phyloP scores from a whole-genome alignment of 2,113 vertebrate genomes.

The Australoheros scitulus region DNA sequence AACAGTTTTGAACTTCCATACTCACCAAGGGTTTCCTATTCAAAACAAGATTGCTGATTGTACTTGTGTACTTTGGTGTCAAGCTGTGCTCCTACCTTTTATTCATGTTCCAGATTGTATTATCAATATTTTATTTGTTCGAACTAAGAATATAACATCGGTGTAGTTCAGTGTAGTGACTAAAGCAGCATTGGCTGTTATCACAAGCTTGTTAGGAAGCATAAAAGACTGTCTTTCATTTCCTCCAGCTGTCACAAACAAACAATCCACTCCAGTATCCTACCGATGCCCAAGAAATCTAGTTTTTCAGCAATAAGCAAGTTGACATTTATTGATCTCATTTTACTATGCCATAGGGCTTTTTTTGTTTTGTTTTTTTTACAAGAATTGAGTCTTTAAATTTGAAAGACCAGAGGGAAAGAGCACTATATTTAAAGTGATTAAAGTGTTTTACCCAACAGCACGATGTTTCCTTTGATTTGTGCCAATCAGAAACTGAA shows the following conservation, averaged over 20 bases:
- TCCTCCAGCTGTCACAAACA: slow-evolving; percentile 2
- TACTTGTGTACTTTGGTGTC: slow-evolving; percentile 21
- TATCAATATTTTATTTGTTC: slow-evolving; percentile 58
- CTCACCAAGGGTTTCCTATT: slow-evolving; percentile 2
- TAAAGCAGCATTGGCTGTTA: slow-evolving; percentile 29
- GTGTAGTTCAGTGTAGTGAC: slow-evolving; percentile 8
- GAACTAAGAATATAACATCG: slow-evolving; percentile 40
- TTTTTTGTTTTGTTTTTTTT: neutral
- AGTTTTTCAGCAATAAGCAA: neutral
- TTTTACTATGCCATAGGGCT: neutral
- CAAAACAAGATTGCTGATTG: slow-evolving; percentile 21
- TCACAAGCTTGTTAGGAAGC: slow-evolving; percentile 29
- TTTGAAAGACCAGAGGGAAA: neutral
- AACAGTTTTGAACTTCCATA: slow-evolving; percentile 4
- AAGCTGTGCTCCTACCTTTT: slow-evolving; percentile 23
- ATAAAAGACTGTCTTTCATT: slow-evolving; percentile 27
- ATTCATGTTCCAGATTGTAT: slow-evolving; percentile 53
- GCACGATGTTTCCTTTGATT: slow-evolving; percentile 9
- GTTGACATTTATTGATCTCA: neutral
- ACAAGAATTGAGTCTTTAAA: neutral
- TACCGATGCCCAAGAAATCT: neutral
- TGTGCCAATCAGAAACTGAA: neutral
- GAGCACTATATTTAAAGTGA: neutral
- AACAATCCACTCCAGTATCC: neutral
- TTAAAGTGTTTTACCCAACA: neutral